Percentiles rank a stretch among this genome's conserved stretches.
Evolutionary conservation across 2,797 vertebrate species (phyloP).

Genomic region (Streptopelia turtur): DNA sequence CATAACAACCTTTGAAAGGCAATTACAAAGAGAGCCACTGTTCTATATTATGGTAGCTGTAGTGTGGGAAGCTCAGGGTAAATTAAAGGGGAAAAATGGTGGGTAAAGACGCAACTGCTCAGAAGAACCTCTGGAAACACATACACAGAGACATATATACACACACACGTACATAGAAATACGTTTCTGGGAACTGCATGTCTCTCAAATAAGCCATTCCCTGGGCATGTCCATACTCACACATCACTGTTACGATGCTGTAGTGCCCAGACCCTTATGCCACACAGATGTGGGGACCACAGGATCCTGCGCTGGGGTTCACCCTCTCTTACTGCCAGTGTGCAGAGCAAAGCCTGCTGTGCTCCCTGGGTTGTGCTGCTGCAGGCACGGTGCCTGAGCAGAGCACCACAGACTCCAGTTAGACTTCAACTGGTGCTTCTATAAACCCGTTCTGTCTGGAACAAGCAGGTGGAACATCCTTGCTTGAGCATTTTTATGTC

Average conservation of each 20-base stretch:
- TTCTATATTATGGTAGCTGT: not conserved
- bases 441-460: not conserved
- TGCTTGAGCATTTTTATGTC: not conserved
- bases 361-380: not conserved
- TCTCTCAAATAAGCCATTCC: not conserved
- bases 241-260: not conserved
- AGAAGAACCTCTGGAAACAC: not conserved
- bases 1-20: not conserved
- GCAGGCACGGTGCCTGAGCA: not conserved
- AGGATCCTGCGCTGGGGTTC: not conserved
- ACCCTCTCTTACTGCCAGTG: not conserved
- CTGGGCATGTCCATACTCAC: not conserved
- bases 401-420: not conserved
- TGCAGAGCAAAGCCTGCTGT: not conserved
- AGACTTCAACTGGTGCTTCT: not conserved
- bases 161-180: not conserved
- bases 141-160: fast-evolving
- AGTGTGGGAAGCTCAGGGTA: not conserved
- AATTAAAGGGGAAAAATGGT: not conserved
- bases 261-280: not conserved
- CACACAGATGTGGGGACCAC: not conserved
- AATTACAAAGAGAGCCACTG: not conserved
- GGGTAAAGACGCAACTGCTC: not conserved
- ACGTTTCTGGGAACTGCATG: not conserved
- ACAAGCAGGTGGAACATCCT: not conserved